Percentiles rank a stretch among this genome's conserved stretches.
Conservation (phyloP, 37 sponge, comb jelly and placozoan genomes). For the Cladorhizidae sp. region DNA sequence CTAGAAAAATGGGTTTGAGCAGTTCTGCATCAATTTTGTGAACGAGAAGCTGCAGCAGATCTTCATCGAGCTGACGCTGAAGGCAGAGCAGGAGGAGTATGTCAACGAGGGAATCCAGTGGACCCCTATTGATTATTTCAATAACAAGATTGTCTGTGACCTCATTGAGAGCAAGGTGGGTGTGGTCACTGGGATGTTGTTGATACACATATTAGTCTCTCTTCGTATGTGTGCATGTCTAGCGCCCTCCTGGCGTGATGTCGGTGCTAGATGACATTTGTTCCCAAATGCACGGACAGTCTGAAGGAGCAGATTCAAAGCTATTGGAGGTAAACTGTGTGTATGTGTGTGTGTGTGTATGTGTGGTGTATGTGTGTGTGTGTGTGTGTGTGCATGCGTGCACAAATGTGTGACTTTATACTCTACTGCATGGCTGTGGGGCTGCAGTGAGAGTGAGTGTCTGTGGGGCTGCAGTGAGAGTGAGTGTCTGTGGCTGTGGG, state of each 20-base stretch:
- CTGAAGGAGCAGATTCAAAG: slow-evolving; percentile 95
- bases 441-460: no score
- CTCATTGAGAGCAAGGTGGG: slow-evolving; percentile 93
- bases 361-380: no score
- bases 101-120: slow-evolving; percentile 96
- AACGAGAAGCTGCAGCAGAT: slow-evolving; percentile 99
- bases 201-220: neutral
- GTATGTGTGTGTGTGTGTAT: no score
- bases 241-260: slow-evolving; percentile 97
- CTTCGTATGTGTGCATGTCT: neutral
- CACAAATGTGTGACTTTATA: no score
- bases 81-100: slow-evolving; percentile 99
- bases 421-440: no score
- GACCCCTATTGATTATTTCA: slow-evolving; percentile 97
- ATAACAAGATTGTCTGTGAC: slow-evolving; percentile 97
- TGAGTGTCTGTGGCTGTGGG: no score
- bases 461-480: no score
- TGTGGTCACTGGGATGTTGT: neutral
- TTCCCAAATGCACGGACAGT: slow-evolving; percentile 94
- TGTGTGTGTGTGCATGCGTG: no score
- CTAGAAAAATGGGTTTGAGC: slow-evolving; percentile 98
- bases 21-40: slow-evolving; percentile 99
- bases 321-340: slow-evolving; percentile 61
- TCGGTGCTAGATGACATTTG: slow-evolving; percentile 95
- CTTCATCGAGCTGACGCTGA: slow-evolving; percentile 96